Conservation (phyloP, 2,888 invertebrate species). For the Oligia latruncula region DNA sequence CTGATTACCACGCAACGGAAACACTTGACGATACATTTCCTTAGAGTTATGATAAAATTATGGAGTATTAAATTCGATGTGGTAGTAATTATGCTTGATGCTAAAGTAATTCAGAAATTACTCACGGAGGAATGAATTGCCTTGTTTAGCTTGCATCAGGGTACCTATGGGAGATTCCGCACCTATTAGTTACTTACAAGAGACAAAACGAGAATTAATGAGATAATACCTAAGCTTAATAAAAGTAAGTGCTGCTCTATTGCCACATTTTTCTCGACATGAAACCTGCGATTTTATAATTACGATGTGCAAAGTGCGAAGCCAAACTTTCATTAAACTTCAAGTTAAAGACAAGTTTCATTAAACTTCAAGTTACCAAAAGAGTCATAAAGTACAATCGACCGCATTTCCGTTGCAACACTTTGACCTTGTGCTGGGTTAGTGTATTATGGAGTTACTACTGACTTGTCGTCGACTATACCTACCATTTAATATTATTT, state of each 20-base stretch:
- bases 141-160: constrained; percentile 1
- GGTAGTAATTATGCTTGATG: constrained; percentile 30
- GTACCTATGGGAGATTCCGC: background rate
- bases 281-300: background rate
- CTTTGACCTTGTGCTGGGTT: background rate
- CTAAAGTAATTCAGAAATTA: constrained; percentile 29
- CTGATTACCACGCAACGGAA: constrained; percentile 58
- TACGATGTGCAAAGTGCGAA: background rate
- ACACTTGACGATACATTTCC: constrained; percentile 56
- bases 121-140: constrained; percentile 1
- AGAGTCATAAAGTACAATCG: background rate
- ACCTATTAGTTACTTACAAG: background rate
- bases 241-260: background rate
- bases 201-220: too few species aligned
- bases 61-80: constrained; percentile 56
- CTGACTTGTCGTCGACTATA: too few species aligned
- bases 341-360: background rate
- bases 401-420: background rate
- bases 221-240: background rate
- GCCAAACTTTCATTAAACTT: background rate
- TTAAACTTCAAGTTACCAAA: background rate
- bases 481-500: background rate
- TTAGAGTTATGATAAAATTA: constrained; percentile 40
- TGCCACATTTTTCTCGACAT: too few species aligned
- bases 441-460: background rate